phyloP scores from a whole-genome alignment of 2,113 vertebrate genomes.

The Triplophysa rosa region DNA sequence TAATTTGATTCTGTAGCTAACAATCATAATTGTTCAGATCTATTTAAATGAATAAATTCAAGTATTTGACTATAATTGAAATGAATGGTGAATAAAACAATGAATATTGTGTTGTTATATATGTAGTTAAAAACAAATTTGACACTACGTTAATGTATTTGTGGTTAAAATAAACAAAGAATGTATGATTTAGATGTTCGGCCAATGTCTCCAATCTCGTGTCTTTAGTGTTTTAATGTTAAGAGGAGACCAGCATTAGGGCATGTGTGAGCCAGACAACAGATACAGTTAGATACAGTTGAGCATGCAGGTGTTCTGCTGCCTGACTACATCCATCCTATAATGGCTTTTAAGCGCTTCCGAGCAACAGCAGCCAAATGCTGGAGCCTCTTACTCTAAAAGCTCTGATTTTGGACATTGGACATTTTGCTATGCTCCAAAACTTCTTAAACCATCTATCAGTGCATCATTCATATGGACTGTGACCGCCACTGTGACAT shows the following conservation, averaged over 20 bases:
- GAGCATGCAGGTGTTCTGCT: constrained; percentile 46
- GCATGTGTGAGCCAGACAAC: constrained; percentile 30
- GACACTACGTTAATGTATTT: background rate
- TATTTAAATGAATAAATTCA: too few species aligned
- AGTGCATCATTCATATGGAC: background rate
- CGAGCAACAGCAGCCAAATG: constrained; percentile 33
- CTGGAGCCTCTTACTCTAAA: constrained; percentile 32
- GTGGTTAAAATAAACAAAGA: background rate
- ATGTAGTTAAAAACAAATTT: too few species aligned
- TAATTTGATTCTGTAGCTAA: too few species aligned
- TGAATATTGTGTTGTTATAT: too few species aligned
- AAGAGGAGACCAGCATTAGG: constrained; percentile 29
- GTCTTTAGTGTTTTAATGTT: constrained; percentile 19
- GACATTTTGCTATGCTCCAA: background rate
- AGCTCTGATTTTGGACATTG: constrained; percentile 36
- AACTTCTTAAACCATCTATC: background rate
- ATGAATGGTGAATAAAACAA: too few species aligned
- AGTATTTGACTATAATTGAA: too few species aligned
- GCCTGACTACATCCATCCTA: constrained; percentile 17
- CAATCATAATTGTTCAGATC: too few species aligned
- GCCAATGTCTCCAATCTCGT: background rate
- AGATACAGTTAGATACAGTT: constrained; percentile 22
- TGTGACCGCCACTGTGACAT: background rate
- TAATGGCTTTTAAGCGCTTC: constrained; percentile 47
- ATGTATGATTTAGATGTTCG: background rate